Evolutionary conservation across 2,888 invertebrate species (phyloP).

Genomic region (Erebia palarica): DNA sequence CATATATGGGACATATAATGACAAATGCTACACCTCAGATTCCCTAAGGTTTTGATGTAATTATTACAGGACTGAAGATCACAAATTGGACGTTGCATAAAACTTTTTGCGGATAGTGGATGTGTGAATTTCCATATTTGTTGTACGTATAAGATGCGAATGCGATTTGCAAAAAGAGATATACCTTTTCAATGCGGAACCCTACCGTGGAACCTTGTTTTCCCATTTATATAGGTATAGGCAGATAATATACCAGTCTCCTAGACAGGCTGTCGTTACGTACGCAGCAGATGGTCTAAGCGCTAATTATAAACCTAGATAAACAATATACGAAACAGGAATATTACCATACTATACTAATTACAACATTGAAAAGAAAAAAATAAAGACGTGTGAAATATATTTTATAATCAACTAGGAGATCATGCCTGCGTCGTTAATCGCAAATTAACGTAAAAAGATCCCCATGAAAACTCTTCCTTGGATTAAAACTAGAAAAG

Average conservation of each 20-base stretch:
- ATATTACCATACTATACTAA: background rate
- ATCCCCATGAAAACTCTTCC: too few relatives aligned
- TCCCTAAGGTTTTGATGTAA: constrained; percentile 41
- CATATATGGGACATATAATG: constrained; percentile 44
- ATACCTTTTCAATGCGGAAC: constrained; percentile 1
- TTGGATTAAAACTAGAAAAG: too few relatives aligned
- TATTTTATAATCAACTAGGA: too few relatives aligned
- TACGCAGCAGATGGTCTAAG: background rate
- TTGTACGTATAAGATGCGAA: background rate
- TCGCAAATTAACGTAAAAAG: too few relatives aligned
- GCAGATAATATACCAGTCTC: constrained; percentile 11
- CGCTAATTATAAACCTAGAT: background rate
- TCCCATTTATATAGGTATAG: background rate
- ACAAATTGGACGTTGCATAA: constrained; percentile 23
- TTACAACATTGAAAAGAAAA: background rate
- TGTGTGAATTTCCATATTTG: constrained; percentile 10
- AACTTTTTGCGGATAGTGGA: constrained; percentile 3
- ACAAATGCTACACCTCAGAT: constrained; percentile 40
- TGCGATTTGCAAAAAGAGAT: background rate
- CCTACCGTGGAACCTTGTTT: background rate
- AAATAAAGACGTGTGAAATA: too few relatives aligned
- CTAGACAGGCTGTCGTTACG: constrained; percentile 9
- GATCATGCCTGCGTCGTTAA: too few relatives aligned
- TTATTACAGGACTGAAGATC: constrained; percentile 35
- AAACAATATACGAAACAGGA: background rate